Base-by-base conservation (phyloP, 2,797 vertebrate species). In the Hybognathus amarus region DNA sequence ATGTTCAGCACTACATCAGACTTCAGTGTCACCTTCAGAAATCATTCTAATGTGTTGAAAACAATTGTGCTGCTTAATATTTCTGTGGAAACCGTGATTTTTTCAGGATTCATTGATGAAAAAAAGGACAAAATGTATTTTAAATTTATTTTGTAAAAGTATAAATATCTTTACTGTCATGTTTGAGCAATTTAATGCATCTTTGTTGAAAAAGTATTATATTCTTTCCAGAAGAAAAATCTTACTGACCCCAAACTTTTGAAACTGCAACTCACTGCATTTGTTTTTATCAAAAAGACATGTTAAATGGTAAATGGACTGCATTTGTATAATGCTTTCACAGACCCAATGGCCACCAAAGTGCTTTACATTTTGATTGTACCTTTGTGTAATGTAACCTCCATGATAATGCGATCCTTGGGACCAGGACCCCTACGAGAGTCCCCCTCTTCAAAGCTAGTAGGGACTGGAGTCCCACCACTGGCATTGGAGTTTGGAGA, bases 361-460 rank as follows among this genome's bases (percentile, higher is more conserved):
- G 36, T 5, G 1, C 36, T 36, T 36, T 36, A 36, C 36, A 36
- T 36, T 36, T 6, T 36, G 38, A 59, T 8, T 18, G 45, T 93
- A 96, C 96, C 96, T 96, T 97, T 99, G 82, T 96, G 96, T 38
- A 99, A 96, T 0, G 97, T 96, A 71, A 99, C 97, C 85, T 99
- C 98, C 97, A 99, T 99, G 87, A 99, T 93, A 8, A 99, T 94
- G 85, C 97, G 95, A 91, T 99, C 97, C 86, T 99, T 99, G 0
- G 97, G 97, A 38, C 97, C 97, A 0, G 96, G 97, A 15, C 94
- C 93, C 84, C 93, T 97, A 63, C 94, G 95, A 83, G 89, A 59
- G 0, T 96, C 95, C 0, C 83, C 82, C 24, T 98, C 97, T 0
- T 97, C 96, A 0, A 89, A 73, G 59, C 88, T 90, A 0, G 91